phyloP scores from a whole-genome alignment of 2,113 vertebrate species.

The Mustelus asterias region DNA sequence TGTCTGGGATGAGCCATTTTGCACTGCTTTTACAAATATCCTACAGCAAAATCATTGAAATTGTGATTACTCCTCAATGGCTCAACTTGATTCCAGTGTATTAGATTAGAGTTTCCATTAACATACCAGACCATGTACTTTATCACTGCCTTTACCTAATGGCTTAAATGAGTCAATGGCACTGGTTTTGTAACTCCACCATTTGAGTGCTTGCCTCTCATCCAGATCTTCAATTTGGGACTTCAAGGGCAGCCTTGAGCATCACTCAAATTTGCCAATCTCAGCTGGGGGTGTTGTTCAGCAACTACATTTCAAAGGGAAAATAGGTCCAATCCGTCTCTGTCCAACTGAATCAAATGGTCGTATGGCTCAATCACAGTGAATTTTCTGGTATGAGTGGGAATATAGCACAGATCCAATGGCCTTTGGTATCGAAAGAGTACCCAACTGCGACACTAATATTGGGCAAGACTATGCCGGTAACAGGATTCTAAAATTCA shows the following conservation, averaged over 20 bases:
- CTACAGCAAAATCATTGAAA: neutral
- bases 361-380: neutral
- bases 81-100: neutral
- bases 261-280: neutral
- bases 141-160: neutral
- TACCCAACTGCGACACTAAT: neutral
- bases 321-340: neutral
- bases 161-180: neutral
- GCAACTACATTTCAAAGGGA: neutral
- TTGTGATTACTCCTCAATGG: neutral
- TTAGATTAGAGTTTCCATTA: neutral
- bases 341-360: neutral
- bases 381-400: neutral
- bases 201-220: neutral
- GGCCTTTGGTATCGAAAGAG: neutral
- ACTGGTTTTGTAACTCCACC: neutral
- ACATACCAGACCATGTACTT: neutral
- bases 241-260: neutral
- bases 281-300: neutral
- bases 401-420: neutral
- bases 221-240: neutral
- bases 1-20: constrained; percentile 10
- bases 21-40: constrained; percentile 1
- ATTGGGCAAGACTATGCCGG: neutral
- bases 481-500: neutral